Percentiles rank a stretch among this genome's conserved stretches.
Conservation (phyloP, 35 echinoderm and acorn worm species). For the Heliocidaris erythrogramma region DNA sequence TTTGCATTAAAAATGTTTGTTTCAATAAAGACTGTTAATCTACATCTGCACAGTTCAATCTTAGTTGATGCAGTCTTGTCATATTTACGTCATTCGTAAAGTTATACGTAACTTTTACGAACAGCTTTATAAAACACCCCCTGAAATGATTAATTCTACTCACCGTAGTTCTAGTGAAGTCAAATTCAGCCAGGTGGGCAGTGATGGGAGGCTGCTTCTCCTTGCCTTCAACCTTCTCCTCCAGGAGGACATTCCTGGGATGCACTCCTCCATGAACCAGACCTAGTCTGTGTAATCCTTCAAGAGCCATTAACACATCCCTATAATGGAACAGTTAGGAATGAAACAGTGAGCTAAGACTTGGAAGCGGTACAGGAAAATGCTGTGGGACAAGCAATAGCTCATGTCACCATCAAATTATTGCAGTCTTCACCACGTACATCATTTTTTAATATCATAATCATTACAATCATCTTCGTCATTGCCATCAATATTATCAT, state of each 20-base stretch:
- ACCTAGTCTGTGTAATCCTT: slow-evolving; percentile 34
- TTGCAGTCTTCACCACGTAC: no score
- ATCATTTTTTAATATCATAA: background rate
- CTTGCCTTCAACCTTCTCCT: background rate
- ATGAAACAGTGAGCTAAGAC: no score
- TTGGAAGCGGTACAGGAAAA: no score
- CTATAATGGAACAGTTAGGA: slow-evolving; percentile 14
- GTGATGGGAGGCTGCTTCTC: background rate
- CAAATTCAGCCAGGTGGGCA: slow-evolving; percentile 59
- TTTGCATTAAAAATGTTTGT: no score
- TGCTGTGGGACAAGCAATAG: no score
- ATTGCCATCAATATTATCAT: background rate
- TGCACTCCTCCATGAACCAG: slow-evolving; percentile 57
- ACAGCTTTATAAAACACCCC: no score
- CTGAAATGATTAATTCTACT: background rate
- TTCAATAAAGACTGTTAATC: no score
- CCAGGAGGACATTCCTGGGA: slow-evolving; percentile 47
- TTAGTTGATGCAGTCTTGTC: no score
- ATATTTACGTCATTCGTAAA: no score
- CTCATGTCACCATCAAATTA: no score
- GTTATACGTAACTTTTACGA: no score
- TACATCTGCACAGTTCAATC: no score
- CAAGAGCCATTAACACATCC: slow-evolving; percentile 32
- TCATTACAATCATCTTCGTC: background rate
- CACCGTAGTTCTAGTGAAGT: slow-evolving; percentile 57